Percentiles rank a stretch among this genome's conserved stretches.
Evolutionary conservation across 2,888 invertebrate species (phyloP).

Genomic region (Cremastobaeus sp.): DNA sequence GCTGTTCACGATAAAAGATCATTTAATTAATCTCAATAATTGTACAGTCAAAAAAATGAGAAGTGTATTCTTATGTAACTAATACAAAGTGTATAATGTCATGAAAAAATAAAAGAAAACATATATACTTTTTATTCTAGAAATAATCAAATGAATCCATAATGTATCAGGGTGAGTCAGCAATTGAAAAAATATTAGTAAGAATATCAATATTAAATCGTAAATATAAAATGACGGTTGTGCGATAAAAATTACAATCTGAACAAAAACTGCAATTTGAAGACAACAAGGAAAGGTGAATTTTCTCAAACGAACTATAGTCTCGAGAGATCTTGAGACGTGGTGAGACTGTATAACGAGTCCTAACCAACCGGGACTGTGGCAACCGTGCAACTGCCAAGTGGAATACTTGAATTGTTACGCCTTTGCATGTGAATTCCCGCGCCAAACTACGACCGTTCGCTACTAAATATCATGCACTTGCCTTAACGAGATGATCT

Average conservation of each 20-base stretch:
- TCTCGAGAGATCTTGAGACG: constrained; percentile 55
- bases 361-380: constrained; percentile 54
- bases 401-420: constrained; percentile 56
- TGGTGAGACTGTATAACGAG: constrained; percentile 56
- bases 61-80: no score
- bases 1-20: no score
- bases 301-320: constrained; percentile 57
- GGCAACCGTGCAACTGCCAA: constrained; percentile 49
- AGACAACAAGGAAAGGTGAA: constrained; percentile 53
- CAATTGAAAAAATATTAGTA: no score
- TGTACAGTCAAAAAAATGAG: no score
- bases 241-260: constrained; percentile 38
- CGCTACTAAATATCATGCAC: constrained; percentile 36
- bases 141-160: no score
- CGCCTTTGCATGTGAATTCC: constrained; percentile 53
- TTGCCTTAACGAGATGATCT: constrained; percentile 37
- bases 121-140: no score
- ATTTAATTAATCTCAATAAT: no score
- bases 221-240: constrained; percentile 29
- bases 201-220: no score
- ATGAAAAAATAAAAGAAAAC: no score
- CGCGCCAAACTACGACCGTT: constrained; percentile 24
- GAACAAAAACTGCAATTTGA: constrained; percentile 49
- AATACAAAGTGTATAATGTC: no score
- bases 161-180: no score